Base-by-base conservation (phyloP, 1,140 invertebrate genomes). In the Megalopta genalis region DNA sequence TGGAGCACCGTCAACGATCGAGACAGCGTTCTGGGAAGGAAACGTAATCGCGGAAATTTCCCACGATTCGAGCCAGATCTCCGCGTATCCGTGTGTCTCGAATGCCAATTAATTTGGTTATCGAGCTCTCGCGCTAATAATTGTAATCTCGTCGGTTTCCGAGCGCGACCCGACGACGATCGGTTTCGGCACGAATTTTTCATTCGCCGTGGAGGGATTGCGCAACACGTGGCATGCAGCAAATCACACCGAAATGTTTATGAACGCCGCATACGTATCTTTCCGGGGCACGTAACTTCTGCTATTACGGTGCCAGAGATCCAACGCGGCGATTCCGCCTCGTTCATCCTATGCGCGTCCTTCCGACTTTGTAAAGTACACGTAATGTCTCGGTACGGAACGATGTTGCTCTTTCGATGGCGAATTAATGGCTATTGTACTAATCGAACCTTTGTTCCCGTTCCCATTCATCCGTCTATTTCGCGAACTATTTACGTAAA, bases 171-270 rank as follows among this genome's bases (percentile, higher is more conserved):
- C 21, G 3, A 1, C 25, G 4, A 32, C 32, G 1, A 4, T 23
- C 57, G 21, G 37, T 10, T 78, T 77, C 39, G 63, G 23, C 67
- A 4, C n/a, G 32, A 46, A 12, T 16, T 49, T 67, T 52, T 68
- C 32, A 32, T 32, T 18, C 9, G 21, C 18, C 3, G 37, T 18
- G 5, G 37, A 12, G 1, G 6, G n/a, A 64, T 79, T 79, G 52
- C 52, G 32, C 27, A 79, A 79, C 49, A 46, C 23, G 14, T 73
- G 37, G 39, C 27, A 71, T 71, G 39, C 62, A 49, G n/a, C 18
- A 63, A 63, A 65, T 71, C 39, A 27, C 21, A 25, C n/a, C n/a
- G 21, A 46, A 79, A 72, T n/a, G 32, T 59, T 66, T 60, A 21
- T 66, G 25, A 21, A n/a, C 18, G 46, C 64, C 60, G 21, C 18